Percentiles rank a stretch among this genome's conserved stretches.
phyloP scores from a whole-genome alignment of 2,888 invertebrate species.

The Leptinotarsa juncta region DNA sequence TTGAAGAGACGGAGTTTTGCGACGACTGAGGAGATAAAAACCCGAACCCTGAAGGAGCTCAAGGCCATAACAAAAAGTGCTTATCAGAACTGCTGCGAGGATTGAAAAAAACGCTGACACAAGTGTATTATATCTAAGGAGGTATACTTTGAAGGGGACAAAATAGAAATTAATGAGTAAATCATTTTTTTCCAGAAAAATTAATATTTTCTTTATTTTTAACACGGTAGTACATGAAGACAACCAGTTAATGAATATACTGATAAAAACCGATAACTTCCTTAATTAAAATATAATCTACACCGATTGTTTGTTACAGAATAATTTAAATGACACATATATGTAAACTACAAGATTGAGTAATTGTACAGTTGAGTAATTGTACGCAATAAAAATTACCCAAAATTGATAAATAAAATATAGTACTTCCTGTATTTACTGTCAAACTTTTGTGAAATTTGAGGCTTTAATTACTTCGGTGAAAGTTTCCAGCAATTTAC shows the following conservation, averaged over 20 bases:
- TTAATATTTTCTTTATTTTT: too few relatives aligned
- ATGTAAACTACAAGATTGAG: background rate
- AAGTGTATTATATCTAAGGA: too few relatives aligned
- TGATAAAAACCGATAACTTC: background rate
- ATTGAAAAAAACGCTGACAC: too few relatives aligned
- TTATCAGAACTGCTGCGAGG: too few relatives aligned
- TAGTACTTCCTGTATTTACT: background rate
- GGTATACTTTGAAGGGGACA: too few relatives aligned
- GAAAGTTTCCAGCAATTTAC: background rate
- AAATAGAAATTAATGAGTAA: too few relatives aligned
- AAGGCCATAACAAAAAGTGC: too few relatives aligned
- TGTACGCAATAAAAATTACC: background rate
- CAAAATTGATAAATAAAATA: constrained; percentile 1
- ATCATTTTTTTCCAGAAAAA: too few relatives aligned
- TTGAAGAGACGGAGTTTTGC: too few relatives aligned
- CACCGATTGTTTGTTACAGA: too few relatives aligned
- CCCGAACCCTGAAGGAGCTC: too few relatives aligned
- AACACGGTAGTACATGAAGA: background rate
- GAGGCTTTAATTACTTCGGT: background rate
- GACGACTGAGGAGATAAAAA: too few relatives aligned
- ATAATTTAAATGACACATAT: background rate
- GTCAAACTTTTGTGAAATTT: background rate
- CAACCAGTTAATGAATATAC: background rate
- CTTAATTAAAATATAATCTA: background rate
- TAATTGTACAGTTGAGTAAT: background rate